Evolutionary conservation across 1,140 invertebrate genomes (phyloP).

Genomic region (Euschistus heros): DNA sequence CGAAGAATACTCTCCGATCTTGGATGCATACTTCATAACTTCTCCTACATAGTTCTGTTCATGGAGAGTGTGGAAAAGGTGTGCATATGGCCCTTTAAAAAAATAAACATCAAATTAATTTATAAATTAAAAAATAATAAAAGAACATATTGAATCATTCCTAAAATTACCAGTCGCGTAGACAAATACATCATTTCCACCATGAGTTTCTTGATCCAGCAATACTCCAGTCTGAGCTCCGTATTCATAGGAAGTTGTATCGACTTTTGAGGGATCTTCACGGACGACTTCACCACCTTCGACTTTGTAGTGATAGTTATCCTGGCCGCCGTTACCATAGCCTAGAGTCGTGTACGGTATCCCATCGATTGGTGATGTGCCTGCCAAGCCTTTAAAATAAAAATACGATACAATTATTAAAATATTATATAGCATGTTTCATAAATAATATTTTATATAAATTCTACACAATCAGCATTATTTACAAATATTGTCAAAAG

Average conservation of each 20-base stretch:
- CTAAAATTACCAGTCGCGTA: slow-evolving; percentile 58
- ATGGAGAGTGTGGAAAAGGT: slow-evolving; percentile 79
- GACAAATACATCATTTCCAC: slow-evolving; percentile 73
- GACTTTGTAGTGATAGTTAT: slow-evolving; percentile 49
- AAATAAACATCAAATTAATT: too few species aligned
- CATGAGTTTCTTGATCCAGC: slow-evolving; percentile 61
- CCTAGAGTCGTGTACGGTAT: slow-evolving; percentile 59
- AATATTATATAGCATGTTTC: too few species aligned
- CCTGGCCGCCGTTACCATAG: slow-evolving; percentile 63
- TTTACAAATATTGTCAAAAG: too few species aligned
- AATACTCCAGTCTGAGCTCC: slow-evolving; percentile 60
- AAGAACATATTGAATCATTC: too few species aligned
- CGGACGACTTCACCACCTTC: slow-evolving; percentile 38
- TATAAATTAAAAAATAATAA: too few species aligned
- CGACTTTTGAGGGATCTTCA: slow-evolving; percentile 44
- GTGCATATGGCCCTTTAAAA: slow-evolving; percentile 68
- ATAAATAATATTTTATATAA: too few species aligned
- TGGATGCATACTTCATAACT: slow-evolving; percentile 65
- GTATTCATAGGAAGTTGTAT: slow-evolving; percentile 56
- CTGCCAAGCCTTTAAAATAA: slow-evolving; percentile 35
- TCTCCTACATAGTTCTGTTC: slow-evolving; percentile 88
- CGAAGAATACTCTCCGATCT: slow-evolving; percentile 45
- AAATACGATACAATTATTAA: too few species aligned
- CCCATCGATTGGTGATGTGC: slow-evolving; percentile 42
- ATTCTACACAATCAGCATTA: too few species aligned